Evolutionary conservation across 2,888 invertebrate species (phyloP), one percentile per base, ranked within the genome.

Genomic region (Bombyx huttoni): DNA sequence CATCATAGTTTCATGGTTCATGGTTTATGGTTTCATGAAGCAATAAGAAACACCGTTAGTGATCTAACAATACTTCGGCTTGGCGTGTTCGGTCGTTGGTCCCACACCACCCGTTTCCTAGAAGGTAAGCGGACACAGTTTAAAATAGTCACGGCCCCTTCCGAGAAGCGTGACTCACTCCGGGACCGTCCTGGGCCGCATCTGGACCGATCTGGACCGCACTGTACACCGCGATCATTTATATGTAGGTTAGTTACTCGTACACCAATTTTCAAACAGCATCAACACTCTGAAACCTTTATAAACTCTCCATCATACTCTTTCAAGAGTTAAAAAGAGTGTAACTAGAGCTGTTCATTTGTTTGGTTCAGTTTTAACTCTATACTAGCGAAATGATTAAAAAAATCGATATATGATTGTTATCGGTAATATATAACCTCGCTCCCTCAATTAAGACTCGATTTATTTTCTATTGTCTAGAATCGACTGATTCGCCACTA

Each of bases 71-170:
- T 86, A 87, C 79, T 69, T 73, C 59, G 73, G 74, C 71, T 73
- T 59, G 73, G 74, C 71, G 74, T 75, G 80, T 76, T 77, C 81
- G 87, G 87, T 86, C 86, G 84, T 86, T 85, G 86, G 86, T 86
- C 87, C 75, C 85, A 73, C 68, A 70, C 67, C 65, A 73, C 71
- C 70, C 75, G 75, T 72, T 86, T 86, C 86, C 81, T 81, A 88
- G 88, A 88, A 88, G 80, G 86, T 82, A 85, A 85, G 85, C 87
- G 86, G 85, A 87, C 86, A 81, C 86, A 83, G 73, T 78, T 81
- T 80, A 83, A 86, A 87, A 87, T 86, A 86, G 85, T 79, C 75
- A 66, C 78, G 78, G 79, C 81, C 78, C 76, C 83, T 86, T 87
- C 86, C 79, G 80, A 81, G 84, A 80, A 78, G 63, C 67, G 67